Percentiles rank a stretch among this genome's conserved stretches.
Conservation (phyloP, 2,797 vertebrate genomes). For the Sebastes minor region DNA sequence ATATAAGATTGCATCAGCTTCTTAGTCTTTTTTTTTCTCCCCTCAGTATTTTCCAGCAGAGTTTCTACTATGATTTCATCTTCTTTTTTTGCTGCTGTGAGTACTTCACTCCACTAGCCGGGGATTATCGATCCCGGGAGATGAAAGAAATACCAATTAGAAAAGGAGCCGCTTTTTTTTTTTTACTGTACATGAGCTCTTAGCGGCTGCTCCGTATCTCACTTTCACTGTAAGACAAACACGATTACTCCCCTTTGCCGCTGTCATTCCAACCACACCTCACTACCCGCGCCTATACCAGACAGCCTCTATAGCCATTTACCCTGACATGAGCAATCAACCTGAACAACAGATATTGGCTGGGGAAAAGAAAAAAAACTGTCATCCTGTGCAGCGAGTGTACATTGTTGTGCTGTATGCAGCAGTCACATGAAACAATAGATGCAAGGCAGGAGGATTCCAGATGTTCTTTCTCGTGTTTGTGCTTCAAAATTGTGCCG, state of each 20-base stretch:
- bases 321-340: constrained; percentile 48
- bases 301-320: constrained; percentile 33
- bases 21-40: neutral
- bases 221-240: constrained; percentile 38
- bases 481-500: neutral
- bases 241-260: constrained; percentile 9
- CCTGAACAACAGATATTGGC: constrained; percentile 38
- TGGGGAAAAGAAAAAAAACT: neutral
- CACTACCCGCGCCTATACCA: constrained; percentile 19
- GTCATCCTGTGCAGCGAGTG: neutral
- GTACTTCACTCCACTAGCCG: neutral
- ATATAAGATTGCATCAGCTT: constrained; percentile 12
- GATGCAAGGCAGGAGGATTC: neutral
- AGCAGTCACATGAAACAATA: neutral
- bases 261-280: constrained; percentile 37
- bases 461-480: neutral
- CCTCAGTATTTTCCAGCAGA: neutral
- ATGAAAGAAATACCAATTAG: constrained; percentile 51
- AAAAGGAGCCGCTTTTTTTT: neutral
- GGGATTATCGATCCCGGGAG: constrained; percentile 37
- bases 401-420: neutral
- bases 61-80: neutral
- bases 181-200: constrained; percentile 7
- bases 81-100: neutral
- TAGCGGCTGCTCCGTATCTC: neutral